Base-by-base conservation (phyloP, 1,140 invertebrate genomes). In the Sarcophaga bullata region DNA sequence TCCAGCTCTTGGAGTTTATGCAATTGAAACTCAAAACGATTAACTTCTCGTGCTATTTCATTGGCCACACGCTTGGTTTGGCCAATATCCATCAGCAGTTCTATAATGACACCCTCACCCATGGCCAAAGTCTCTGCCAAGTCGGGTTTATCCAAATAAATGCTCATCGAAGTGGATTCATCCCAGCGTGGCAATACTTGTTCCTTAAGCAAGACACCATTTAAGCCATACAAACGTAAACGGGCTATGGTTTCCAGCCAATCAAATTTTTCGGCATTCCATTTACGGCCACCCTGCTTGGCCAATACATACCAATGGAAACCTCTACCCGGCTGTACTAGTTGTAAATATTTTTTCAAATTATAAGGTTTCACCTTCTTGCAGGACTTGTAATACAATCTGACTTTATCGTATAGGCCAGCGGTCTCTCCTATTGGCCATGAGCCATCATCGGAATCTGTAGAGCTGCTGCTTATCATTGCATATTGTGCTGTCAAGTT, bases 351-450 rank as follows among this genome's bases (percentile, higher is more conserved):
- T 62, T 89, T 88, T n/a, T 89, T 89, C 0, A 89, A 81, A 84
- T 89, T 89, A 37, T 89, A 89, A 0, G 87, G 88, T 72, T 89
- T 89, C 7, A 89, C 84, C 4, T 87, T 87, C 49, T 89, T 89
- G 46, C 88, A 89, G 47, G 88, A 84, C 9, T 86, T 86, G 72
- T 89, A 89, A 48, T 89, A 89, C 1, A 80, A 84, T 0, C 87
- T 83, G 83, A 88, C 84, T 72, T 86, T 85, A 46, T 87, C 82
- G 0, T 86, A 82, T 17, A 15, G 48, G 62, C 9, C 54, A 19
- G 47, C 50, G 37, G 17, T n/a, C 13, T 17, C 47, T 37, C 25
- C 25, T 37, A 37, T 4, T 37, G 25, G 25, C 25, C 25, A 37
- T 37, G 25, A 37, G 25, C 25, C 25, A 37, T 37, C 25, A n/a